These are phyloP conservation scores for Lerema accius DNA, from an alignment of 1,140 invertebrate genomes.

Conservation along the genomic window DNA sequence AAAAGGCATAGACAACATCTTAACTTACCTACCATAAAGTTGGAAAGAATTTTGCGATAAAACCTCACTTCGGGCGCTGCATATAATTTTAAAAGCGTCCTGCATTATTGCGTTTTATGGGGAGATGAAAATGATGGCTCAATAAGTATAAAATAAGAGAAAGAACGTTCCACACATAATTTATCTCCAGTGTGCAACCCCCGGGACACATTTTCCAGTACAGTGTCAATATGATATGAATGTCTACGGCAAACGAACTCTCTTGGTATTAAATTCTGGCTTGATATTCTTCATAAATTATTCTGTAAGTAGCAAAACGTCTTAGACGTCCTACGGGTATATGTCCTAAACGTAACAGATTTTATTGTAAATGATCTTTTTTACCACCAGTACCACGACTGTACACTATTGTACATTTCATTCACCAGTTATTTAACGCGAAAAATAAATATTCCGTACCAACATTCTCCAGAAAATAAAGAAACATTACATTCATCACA, in stretches of 20 bases:
- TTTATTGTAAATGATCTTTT: not conserved
- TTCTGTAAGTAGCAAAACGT: too few relatives aligned
- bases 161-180: slow-evolving; percentile 51
- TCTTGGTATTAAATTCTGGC: slow-evolving; percentile 31
- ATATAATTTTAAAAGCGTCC: slow-evolving; percentile 68
- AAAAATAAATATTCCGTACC: not conserved
- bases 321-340: too few relatives aligned
- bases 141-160: slow-evolving; percentile 70
- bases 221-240: slow-evolving; percentile 50
- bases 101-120: slow-evolving; percentile 63
- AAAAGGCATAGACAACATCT: slow-evolving; percentile 13
- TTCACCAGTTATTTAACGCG: not conserved
- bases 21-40: slow-evolving; percentile 5
- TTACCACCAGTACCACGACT: too few relatives aligned
- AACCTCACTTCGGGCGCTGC: slow-evolving; percentile 46
- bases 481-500: slow-evolving; percentile 14
- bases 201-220: slow-evolving; percentile 49
- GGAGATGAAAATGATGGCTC: slow-evolving; percentile 64
- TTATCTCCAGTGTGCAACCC: slow-evolving; percentile 52
- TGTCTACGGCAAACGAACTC: too few relatives aligned
- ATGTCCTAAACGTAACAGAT: too few relatives aligned
- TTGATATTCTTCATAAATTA: too few relatives aligned
- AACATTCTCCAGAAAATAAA: not conserved
- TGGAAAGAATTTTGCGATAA: slow-evolving; percentile 44
- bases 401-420: not conserved